Base-by-base conservation (phyloP, 2,113 vertebrate species). In the Riparia riparia region DNA sequence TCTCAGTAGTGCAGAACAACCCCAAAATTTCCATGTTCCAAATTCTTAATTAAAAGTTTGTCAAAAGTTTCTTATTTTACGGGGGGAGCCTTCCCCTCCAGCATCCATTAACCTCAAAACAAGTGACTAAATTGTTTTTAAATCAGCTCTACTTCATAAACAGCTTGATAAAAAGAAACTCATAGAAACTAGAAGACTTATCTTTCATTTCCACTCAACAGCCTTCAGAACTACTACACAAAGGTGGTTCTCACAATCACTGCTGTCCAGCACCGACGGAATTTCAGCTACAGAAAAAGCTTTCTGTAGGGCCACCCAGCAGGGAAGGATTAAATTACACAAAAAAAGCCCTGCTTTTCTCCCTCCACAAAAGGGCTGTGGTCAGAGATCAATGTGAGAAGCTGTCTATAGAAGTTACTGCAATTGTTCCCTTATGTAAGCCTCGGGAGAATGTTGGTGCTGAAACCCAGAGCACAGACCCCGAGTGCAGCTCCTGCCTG, bases 31-130 rank as follows among this genome's bases (percentile, higher is more conserved):
- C 72, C 82, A 83, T 1, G 34, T 54, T 58, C 72, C 51, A 44
- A 93, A 83, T 92, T 81, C 86, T 88, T 93, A 90, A 93, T 89
- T 95, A 93, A 89, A 94, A 90, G 82, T 93, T 93, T 66, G 82
- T 56, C 76, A 63, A 81, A 95, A 95, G 58, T 90, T 86, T 83
- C 50, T 28, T 82, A 8, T 72, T 95, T 92, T 63, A 47, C 21
- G 4, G 68, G 58, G 49, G 44, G 9, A 83, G 18, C 44, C 72
- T 90, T 95, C 72, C 69, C 80, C 69, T 90, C 76, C 72, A 70
- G 80, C 64, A 92, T 22, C 54, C 68, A 95, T 69, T 66, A 92
- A 92, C 64, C 82, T 83, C 68, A 86, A 91, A 96, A 90, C 73
- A 93, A 85, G 82, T 15, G 22, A 76, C 78, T 89, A 53, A 64